Conservation (phyloP, 2,888 invertebrate species). For the Glaucopsyche alexis region DNA sequence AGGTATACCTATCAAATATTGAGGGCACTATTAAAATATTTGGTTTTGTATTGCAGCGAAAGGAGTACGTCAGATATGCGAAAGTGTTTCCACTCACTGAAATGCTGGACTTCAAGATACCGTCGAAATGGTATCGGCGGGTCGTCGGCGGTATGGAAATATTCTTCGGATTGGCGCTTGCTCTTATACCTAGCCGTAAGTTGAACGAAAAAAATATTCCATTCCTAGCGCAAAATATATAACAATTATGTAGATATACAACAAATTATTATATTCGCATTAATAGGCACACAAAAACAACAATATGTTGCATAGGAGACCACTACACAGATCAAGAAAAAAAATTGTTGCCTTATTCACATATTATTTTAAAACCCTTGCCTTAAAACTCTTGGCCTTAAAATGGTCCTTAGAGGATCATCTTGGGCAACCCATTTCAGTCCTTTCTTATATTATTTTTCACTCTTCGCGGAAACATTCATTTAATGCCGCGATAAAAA, state of each 20-base stretch:
- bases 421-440: no score
- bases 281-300: not conserved
- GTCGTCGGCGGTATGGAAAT: constrained; percentile 92
- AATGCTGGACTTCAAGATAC: constrained; percentile 90
- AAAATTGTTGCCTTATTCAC: no score
- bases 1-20: not conserved
- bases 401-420: no score
- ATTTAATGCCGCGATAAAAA: no score
- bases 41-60: constrained; percentile 82
- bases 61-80: constrained; percentile 97
- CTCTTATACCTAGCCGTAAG: constrained; percentile 91
- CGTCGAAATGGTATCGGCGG: constrained; percentile 95
- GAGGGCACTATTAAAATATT: not conserved
- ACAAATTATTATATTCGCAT: not conserved
- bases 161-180: constrained; percentile 90
- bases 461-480: no score
- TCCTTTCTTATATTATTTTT: no score
- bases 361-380: no score
- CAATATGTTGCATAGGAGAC: no score
- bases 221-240: no score
- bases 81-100: constrained; percentile 94
- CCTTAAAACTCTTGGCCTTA: no score
- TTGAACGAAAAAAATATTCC: constrained; percentile 44
- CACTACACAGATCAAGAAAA: no score
- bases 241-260: no score